Percentiles rank a stretch among this genome's conserved stretches.
phyloP scores from a whole-genome alignment of 2,888 invertebrate genomes.

The Agrochola lychnidis region DNA sequence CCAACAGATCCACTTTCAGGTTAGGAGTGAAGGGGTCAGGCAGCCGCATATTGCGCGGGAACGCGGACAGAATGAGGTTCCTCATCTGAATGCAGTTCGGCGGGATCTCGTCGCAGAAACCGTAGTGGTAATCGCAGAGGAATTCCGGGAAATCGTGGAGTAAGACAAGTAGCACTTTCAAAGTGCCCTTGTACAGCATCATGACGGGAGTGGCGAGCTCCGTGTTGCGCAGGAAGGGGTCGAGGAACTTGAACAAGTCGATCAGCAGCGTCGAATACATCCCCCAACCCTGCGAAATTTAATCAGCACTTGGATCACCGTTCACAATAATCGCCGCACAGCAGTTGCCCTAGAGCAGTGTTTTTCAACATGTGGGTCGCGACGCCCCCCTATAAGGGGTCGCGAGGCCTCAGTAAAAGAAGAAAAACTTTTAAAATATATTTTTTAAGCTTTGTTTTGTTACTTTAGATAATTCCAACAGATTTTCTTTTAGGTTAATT shows the following conservation, averaged over 20 bases:
- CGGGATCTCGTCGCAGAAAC: constrained; percentile 99
- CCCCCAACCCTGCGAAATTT: constrained; percentile 94
- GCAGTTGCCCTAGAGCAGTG: constrained; percentile 13
- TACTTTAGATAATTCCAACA: too few relatives aligned
- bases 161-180: constrained; percentile 97
- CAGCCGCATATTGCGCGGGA: constrained; percentile 99
- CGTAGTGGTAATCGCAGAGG: constrained; percentile 99
- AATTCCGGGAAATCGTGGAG: constrained; percentile 99
- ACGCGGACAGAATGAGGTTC: constrained; percentile 99
- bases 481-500: too few relatives aligned
- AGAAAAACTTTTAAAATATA: too few relatives aligned
- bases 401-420: too few relatives aligned
- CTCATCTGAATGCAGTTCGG: constrained; percentile 99
- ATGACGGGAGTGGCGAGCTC: constrained; percentile 98
- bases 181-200: constrained; percentile 98
- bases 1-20: constrained; percentile 97
- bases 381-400: too few relatives aligned
- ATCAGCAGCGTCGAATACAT: constrained; percentile 99
- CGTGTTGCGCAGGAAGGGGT: constrained; percentile 99
- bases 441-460: too few relatives aligned
- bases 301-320: constrained; percentile 21
- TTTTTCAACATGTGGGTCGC: too few relatives aligned
- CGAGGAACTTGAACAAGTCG: constrained; percentile 98
- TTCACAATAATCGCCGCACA: neutral
- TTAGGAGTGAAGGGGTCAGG: constrained; percentile 99